Conservation (phyloP, 2,888 invertebrate genomes). For the Microctonus brassicae region DNA sequence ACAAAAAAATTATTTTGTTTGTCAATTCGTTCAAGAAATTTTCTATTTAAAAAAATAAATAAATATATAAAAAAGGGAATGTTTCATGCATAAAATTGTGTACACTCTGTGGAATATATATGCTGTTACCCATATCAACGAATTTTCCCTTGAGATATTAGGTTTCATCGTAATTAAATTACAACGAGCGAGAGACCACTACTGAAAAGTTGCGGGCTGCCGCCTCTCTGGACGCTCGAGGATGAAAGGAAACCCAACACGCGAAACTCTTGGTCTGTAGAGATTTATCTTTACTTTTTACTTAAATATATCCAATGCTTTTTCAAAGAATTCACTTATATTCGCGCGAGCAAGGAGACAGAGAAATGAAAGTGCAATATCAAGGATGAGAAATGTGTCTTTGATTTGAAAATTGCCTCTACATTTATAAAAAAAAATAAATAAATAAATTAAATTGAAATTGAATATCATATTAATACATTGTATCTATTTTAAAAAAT, state of each 20-base stretch:
- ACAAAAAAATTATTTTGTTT: too few relatives aligned
- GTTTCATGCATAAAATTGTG: background rate
- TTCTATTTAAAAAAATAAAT: background rate
- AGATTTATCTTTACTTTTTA: conserved; percentile 3
- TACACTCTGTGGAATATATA: background rate
- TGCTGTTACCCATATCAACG: background rate
- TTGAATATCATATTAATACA: conserved; percentile 47
- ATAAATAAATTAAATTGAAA: conserved; percentile 47
- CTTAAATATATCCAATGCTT: conserved; percentile 17
- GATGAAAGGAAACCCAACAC: conserved; percentile 25
- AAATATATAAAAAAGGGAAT: too few relatives aligned
- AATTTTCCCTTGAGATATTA: conserved; percentile 52
- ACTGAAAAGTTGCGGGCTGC: conserved; percentile 54
- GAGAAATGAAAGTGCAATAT: conserved; percentile 14
- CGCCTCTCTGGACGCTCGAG: conserved; percentile 31
- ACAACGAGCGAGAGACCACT: conserved; percentile 48
- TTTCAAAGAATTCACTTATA: conserved; percentile 23
- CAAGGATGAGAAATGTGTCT: conserved; percentile 1
- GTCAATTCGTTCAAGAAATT: too few relatives aligned
- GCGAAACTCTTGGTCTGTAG: background rate
- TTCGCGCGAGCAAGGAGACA: conserved; percentile 6
- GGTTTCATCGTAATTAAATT: conserved; percentile 57
- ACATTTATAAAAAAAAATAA: conserved; percentile 12
- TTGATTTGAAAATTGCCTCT: conserved; percentile 27
- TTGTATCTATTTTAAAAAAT: too few relatives aligned